Evolutionary conservation across 2,797 vertebrate species (phyloP).

Genomic region (Poecile montanus): DNA sequence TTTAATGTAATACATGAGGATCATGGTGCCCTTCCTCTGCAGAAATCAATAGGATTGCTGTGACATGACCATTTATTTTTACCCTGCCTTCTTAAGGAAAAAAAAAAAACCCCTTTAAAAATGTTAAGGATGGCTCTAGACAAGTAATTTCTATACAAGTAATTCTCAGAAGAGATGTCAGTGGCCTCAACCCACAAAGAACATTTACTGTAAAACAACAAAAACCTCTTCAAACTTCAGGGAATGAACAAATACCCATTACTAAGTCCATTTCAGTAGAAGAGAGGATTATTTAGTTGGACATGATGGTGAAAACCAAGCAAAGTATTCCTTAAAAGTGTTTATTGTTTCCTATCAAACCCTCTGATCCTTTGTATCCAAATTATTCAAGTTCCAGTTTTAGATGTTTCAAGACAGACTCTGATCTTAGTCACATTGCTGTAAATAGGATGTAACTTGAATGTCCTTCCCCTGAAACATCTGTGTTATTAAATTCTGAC

Average conservation of each 20-base stretch:
- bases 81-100: neutral
- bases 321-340: neutral
- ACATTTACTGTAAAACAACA: neutral
- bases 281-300: neutral
- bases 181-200: neutral
- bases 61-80: neutral
- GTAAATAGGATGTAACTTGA: constrained; percentile 11
- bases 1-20: neutral
- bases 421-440: neutral
- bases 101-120: neutral
- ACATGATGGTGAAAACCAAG: neutral
- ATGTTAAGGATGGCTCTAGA: neutral
- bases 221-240: neutral
- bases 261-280: neutral
- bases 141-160: neutral
- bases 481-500: constrained; percentile 14
- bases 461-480: neutral
- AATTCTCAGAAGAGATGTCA: neutral
- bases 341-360: neutral
- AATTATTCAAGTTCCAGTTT: neutral
- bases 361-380: neutral
- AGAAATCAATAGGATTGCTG: neutral
- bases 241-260: neutral
- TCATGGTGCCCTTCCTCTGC: neutral
- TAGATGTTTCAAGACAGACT: neutral